Base-by-base conservation (phyloP, 2,888 invertebrate species). In the Acanthosepion pharaonis region DNA sequence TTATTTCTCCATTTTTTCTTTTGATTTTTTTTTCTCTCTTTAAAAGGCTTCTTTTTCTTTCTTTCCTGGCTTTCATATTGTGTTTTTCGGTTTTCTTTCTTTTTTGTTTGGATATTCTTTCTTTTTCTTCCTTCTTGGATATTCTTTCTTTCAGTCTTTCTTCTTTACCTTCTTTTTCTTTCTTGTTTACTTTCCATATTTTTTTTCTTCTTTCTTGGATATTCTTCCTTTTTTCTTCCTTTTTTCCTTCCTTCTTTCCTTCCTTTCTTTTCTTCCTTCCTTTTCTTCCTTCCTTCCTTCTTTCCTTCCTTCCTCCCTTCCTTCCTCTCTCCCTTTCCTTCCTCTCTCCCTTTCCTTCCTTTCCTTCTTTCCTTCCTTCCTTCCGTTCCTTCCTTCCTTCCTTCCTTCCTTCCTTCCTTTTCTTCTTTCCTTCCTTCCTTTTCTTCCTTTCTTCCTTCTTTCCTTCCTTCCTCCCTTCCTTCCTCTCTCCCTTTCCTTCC, bases 261-360 rank as follows among this genome's bases (percentile, higher is more conserved):
- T 33, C 33, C 33, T 33, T n/a, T n/a, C 33, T 33, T 78, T 28
- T 64, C 0, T 28, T 3, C 9, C 25, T 28, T 5, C 3, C 1
- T n/a, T 28, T 78, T n/a, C 8, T 78, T n/a, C n/a, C n/a, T n/a
- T n/a, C n/a, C n/a, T n/a, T 28, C 6, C 11, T 28, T 6, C 0
- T 0, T 78, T n/a, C 28, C 9, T 23, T 23, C n/a, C 5, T 33
- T n/a, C 11, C 8, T 9, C n/a, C 0, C 11, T 78, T 78, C 18
- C 0, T 78, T 11, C 5, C 0, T n/a, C 11, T 2, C 2, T n/a
- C 0, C 9, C 2, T n/a, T 78, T 11, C 1, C n/a, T 15, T 78
- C 11, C 0, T 33, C n/a, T n/a, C n/a, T 33, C 33, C 15, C n/a
- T n/a, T n/a, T n/a, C n/a, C n/a, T n/a, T n/a, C n/a, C n/a, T n/a